A percentile compares a stretch with the other conserved stretches of the same genome.
These are phyloP conservation scores for Alfaro cultratus DNA, from an alignment of 2,797 vertebrate genomes.

Conservation along the genomic window DNA sequence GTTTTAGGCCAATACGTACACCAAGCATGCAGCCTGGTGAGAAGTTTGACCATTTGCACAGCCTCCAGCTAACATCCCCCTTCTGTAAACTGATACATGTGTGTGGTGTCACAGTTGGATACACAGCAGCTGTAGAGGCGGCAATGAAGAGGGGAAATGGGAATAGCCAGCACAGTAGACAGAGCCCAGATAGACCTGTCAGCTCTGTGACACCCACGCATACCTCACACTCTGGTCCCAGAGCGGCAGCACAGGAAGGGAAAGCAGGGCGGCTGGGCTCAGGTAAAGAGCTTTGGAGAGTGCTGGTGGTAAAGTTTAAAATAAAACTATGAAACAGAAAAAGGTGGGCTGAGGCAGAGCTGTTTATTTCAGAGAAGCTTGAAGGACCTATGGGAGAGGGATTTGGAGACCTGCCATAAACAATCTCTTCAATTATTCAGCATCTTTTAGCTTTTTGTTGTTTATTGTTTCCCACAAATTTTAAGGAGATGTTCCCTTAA, in stretches of 20 bases:
- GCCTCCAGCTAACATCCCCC: conserved; percentile 16
- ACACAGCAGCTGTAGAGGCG: conserved; percentile 64
- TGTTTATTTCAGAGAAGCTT: conserved; percentile 22
- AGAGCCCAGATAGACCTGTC: conserved; percentile 78
- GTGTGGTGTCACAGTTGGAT: conserved; percentile 57
- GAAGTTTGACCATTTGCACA: conserved; percentile 43
- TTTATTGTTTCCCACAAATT: not conserved
- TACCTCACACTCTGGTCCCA: conserved; percentile 64
- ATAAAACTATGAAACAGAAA: conserved; percentile 28
- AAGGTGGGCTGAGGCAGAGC: conserved; percentile 8
- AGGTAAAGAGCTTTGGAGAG: conserved; percentile 38
- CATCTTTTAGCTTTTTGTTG: not conserved
- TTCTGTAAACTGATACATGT: conserved; percentile 59
- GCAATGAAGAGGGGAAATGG: conserved; percentile 65
- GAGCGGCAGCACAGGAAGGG: conserved; percentile 35
- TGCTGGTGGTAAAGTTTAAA: conserved; percentile 27
- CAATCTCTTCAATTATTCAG: conserved; percentile 4
- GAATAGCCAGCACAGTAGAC: conserved; percentile 70
- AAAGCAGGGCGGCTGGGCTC: conserved; percentile 32
- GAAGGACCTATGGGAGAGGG: not conserved
- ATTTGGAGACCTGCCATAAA: conserved; percentile 4
- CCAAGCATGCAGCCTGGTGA: conserved; percentile 30
- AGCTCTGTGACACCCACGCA: conserved; percentile 70
- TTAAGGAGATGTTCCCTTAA: not conserved
- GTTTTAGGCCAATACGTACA: conserved; percentile 35